Evolutionary conservation across 2,797 vertebrate species (phyloP), one percentile per base, ranked within the genome.

Genomic region (Stomatorhinus walkeri): DNA sequence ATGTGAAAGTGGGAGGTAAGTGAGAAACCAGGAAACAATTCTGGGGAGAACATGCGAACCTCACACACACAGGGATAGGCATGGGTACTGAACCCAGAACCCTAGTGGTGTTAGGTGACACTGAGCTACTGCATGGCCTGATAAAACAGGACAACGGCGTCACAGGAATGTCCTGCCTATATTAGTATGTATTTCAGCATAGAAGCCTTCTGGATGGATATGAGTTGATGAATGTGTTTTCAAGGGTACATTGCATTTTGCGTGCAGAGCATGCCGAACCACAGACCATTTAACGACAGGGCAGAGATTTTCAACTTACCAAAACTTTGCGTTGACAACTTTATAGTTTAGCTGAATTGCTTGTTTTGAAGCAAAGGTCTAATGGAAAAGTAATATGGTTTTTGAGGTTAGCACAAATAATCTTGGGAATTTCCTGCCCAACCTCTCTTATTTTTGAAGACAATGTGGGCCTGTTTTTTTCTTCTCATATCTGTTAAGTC

Each of bases 331-430:
- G 88, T 89, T 56, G 84, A 91, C 56, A 88, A 87, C 89, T 90
- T 92, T 90, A 91, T 59, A 86, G 88, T 89, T 81, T 88, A 4
- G 64, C 87, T 72, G 88, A 54, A 32, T 64, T 72, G 84, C 84
- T 85, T 89, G 90, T 90, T 93, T 91, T 91, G 49, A 91, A 90
- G 56, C 22, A 36, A 85, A 84, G 52, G 87, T 91, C 90, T 89
- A 89, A 91, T 91, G 91, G 88, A 88, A 90, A 90, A 85, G 51
- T 72, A 90, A 89, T 91, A 46, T 88, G 89, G 88, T 54, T 49
- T 89, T 32, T 89, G 90, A 89, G 91, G 90, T 88, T 90, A 68
- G 46, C 89, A 79, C 59, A 76, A 90, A 87, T 52, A 54, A 87
- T 91, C 89, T 88, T 76, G 91, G 89, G 88, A 91, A 90, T 91